Evolutionary conservation across 2,888 invertebrate species (phyloP).

Genomic region (Gortyna flavago): DNA sequence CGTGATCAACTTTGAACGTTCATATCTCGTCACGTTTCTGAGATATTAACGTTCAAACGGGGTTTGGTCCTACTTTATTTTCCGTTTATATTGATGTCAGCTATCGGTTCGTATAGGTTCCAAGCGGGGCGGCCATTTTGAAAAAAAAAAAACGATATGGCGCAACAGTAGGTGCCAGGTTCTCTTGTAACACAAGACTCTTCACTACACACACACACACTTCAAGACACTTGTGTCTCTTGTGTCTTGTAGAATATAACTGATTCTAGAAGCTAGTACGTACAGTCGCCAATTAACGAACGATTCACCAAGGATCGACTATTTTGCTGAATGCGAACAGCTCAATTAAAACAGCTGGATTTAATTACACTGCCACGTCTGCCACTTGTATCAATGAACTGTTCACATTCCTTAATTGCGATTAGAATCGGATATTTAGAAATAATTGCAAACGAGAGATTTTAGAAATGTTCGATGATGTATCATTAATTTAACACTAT

Average conservation of each 20-base stretch:
- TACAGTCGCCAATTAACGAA: neutral
- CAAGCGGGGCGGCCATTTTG: neutral
- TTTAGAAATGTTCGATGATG: conserved; percentile 8
- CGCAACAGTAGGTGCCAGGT: neutral
- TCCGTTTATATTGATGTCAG: neutral
- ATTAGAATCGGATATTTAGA: conserved; percentile 5
- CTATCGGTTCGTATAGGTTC: neutral
- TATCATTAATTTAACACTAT: conserved; percentile 2
- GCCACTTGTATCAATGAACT: neutral
- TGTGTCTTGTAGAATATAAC: too few species aligned
- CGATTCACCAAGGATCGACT: neutral
- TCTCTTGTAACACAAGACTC: too few species aligned
- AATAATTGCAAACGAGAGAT: neutral
- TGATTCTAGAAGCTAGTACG: neutral
- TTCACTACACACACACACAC: too few species aligned
- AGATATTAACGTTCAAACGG: too few species aligned
- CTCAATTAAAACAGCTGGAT: conserved; percentile 1
- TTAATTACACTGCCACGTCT: too few species aligned
- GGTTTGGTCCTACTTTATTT: neutral
- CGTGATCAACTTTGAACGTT: neutral
- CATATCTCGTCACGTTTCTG: neutral
- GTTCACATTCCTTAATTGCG: neutral
- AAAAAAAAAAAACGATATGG: neutral
- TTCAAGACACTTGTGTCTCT: too few species aligned
- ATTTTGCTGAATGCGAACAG: neutral